Base-by-base conservation (phyloP, 2,113 vertebrate genomes). In the Phrynocephalus versicolor region DNA sequence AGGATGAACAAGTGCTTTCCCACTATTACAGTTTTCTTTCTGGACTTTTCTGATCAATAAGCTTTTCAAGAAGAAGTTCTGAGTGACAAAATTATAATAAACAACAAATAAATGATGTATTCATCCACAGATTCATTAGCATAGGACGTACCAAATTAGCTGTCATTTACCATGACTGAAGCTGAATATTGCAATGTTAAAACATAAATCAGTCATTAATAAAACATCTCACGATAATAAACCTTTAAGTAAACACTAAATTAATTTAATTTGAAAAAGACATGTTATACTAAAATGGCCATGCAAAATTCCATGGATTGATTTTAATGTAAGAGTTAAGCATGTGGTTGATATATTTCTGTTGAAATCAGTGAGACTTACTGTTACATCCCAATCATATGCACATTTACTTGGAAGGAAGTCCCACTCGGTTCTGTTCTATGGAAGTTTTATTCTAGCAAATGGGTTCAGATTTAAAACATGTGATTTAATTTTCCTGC, bases 1-100 rank as follows among this genome's bases (percentile, higher is more conserved):
- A 72, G 86, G 84, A 41, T 89, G 83, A 86, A 89, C 70, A 18
- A 92, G 70, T 51, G 57, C 72, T 75, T 89, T 88, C 2, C 13
- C 89, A 83, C 58, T 76, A 85, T 89, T 88, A 18, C 62, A 62
- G 37, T 85, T 71, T 67, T 19, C 6, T 91, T 81, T 60, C 76
- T 94, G 55, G 77, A 85, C 80, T 92, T 60, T 8, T 19, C 0
- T 83, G 60, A 81, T 55, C 80, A n/a, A 76, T 85, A 19, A 12
- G 15, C 39, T 58, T 82, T 88, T 33, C 23, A 62, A 30, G 13
- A 70, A 33, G 82, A 70, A 76, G 73, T 39, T 60, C 85, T 1
- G 6, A 77, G 21, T 75, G 25, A 75, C 41, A 51, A 75, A 74
- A 74, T 45, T 16, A 30, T 30, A 74, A 74, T 27, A 67, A 30